Percentiles rank a stretch among this genome's conserved stretches.
Evolutionary conservation across 1,140 invertebrate genomes (phyloP).

Genomic region (Heliconius melpomene): DNA sequence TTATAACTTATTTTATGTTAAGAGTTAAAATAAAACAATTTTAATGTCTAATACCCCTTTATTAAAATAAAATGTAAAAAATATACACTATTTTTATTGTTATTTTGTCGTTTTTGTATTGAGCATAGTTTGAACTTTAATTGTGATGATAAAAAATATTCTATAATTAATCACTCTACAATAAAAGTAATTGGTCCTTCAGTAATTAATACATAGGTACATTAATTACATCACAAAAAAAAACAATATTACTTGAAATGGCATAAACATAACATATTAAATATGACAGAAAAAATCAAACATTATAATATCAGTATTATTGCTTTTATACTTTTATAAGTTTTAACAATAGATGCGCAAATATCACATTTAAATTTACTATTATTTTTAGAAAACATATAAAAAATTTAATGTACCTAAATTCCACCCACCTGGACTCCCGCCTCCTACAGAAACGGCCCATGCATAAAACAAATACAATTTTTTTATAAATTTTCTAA

Average conservation of each 20-base stretch:
- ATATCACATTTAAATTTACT: too few species aligned
- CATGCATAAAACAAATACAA: neutral
- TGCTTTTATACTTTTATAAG: too few species aligned
- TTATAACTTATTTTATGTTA: slow-evolving; percentile 8
- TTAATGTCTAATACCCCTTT: neutral
- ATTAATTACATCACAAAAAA: neutral
- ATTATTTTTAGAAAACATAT: too few species aligned
- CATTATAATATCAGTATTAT: too few species aligned
- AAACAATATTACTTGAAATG: neutral
- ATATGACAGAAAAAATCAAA: too few species aligned
- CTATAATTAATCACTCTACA: neutral
- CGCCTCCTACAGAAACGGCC: neutral
- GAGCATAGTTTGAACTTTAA: neutral
- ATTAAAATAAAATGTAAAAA: slow-evolving; percentile 8
- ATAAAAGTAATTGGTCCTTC: neutral
- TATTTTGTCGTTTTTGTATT: neutral
- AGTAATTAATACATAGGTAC: neutral
- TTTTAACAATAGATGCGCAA: too few species aligned
- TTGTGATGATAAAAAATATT: neutral
- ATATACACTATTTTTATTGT: neutral
- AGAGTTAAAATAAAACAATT: neutral
- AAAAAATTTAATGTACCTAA: neutral
- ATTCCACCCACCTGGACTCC: neutral
- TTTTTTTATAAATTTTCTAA: too few species aligned
- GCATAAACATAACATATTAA: too few species aligned